phyloP scores from a whole-genome alignment of 2,113 vertebrate genomes.

The Petrocephalus zakoni region DNA sequence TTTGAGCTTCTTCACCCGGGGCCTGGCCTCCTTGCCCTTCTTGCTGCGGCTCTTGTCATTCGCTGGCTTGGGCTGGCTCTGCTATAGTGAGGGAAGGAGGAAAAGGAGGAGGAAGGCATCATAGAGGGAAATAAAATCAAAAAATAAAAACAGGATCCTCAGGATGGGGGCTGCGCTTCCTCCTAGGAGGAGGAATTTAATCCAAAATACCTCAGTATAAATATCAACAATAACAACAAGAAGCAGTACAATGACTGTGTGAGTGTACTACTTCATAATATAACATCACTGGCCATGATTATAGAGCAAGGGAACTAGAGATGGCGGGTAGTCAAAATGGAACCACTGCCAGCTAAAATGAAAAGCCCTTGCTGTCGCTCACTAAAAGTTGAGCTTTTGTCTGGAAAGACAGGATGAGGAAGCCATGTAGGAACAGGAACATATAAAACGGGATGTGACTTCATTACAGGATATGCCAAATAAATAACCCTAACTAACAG shows the following conservation, averaged over 20 bases:
- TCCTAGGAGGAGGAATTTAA: background rate
- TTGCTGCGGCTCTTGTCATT: constrained; percentile 90
- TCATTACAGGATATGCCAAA: background rate
- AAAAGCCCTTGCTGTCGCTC: background rate
- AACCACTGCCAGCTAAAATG: background rate
- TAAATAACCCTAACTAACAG: background rate
- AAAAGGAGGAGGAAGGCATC: background rate
- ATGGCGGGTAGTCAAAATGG: background rate
- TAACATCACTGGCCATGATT: background rate
- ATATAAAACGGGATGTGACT: background rate
- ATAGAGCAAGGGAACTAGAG: background rate
- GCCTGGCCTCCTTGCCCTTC: constrained; percentile 86
- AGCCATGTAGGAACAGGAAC: background rate
- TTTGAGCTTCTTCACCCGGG: constrained; percentile 87
- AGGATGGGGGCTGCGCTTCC: background rate
- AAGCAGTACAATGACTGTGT: background rate
- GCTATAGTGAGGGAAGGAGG: constrained; percentile 57
- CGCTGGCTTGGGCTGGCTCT: constrained; percentile 83
- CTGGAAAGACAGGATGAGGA: constrained; percentile 4
- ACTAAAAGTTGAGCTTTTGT: background rate
- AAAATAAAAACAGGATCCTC: background rate
- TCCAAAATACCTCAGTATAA: background rate
- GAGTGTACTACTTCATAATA: background rate
- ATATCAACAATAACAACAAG: background rate
- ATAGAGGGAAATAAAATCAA: background rate